Conservation (phyloP, 2,888 invertebrate species). For the Lithodes maja region DNA sequence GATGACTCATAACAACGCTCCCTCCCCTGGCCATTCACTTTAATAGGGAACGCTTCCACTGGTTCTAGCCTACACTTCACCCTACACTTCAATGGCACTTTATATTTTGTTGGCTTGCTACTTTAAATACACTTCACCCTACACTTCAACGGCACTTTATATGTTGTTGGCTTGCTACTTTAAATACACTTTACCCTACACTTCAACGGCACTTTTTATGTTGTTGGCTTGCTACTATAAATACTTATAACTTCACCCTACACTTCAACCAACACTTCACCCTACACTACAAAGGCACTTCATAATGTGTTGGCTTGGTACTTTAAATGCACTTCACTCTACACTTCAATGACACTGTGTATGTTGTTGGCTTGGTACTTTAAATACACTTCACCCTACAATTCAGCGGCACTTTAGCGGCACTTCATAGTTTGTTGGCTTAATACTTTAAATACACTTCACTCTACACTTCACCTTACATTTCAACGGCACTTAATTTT, state of each 20-base stretch:
- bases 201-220: neutral
- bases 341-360: neutral
- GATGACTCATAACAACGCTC: neutral
- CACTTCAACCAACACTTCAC: neutral
- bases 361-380: too few species aligned
- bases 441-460: neutral
- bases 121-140: neutral
- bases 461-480: neutral
- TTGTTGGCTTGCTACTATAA: neutral
- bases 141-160: neutral
- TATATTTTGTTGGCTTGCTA: neutral
- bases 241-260: neutral
- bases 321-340: neutral
- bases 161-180: neutral
- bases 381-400: neutral
- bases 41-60: neutral
- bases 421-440: neutral
- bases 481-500: too few species aligned
- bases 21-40: neutral
- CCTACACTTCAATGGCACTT: neutral
- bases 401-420: neutral
- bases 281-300: too few species aligned
- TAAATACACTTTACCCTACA: neutral
- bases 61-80: neutral
- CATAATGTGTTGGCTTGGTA: too few species aligned